phyloP scores from a whole-genome alignment of 35 echinoderm and acorn worm species.

The Lytechinus variegatus region DNA sequence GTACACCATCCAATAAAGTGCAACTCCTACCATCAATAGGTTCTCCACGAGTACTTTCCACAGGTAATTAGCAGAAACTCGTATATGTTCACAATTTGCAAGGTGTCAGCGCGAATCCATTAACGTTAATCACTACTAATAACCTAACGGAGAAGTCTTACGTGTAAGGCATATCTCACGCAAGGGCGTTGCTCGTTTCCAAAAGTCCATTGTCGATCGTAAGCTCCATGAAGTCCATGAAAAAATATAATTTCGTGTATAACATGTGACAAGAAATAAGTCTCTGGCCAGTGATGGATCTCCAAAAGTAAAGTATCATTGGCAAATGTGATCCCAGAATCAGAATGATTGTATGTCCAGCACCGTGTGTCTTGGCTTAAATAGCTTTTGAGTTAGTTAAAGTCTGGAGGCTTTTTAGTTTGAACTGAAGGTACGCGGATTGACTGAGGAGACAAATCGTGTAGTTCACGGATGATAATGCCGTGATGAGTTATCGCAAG shows the following conservation, averaged over 20 bases:
- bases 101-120: background rate
- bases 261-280: background rate
- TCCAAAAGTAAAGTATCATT: background rate
- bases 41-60: background rate
- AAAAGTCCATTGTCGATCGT: background rate
- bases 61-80: background rate
- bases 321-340: background rate
- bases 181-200: background rate
- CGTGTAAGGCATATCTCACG: background rate
- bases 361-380: background rate
- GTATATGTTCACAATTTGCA: background rate
- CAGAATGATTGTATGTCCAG: background rate
- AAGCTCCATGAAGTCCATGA: background rate
- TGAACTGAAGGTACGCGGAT: background rate
- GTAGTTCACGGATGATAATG: background rate
- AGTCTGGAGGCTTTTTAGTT: background rate
- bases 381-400: background rate
- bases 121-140: background rate
- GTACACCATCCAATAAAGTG: background rate
- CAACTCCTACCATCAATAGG: background rate
- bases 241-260: too few relatives aligned
- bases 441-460: background rate
- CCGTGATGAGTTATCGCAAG: background rate
- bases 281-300: background rate
- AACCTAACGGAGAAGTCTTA: background rate